Evolutionary conservation across 1,140 invertebrate species (phyloP).

Genomic region (Anastrepha obliqua): DNA sequence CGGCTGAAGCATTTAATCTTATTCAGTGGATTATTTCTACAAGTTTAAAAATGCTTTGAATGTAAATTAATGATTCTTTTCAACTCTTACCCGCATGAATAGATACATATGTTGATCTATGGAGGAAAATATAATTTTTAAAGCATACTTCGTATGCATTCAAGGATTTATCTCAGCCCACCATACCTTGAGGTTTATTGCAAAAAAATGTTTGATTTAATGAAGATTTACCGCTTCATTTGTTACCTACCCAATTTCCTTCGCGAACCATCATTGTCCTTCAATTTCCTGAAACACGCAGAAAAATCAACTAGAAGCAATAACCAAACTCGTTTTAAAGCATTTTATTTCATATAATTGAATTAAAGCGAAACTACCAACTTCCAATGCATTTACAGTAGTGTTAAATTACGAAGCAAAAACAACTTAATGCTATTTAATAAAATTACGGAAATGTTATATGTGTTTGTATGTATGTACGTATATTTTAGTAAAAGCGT

Average conservation of each 20-base stretch:
- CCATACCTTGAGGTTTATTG: too few relatives aligned
- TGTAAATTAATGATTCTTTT: too few relatives aligned
- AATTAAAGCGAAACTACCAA: background rate
- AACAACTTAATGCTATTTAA: background rate
- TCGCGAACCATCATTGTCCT: background rate
- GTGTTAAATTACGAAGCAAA: slow-evolving; percentile 2
- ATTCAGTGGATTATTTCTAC: too few relatives aligned
- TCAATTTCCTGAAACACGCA: background rate
- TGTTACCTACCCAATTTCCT: background rate
- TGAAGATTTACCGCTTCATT: background rate
- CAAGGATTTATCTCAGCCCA: too few relatives aligned
- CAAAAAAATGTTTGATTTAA: too few relatives aligned
- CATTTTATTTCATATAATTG: background rate
- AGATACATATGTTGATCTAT: background rate
- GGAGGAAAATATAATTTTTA: too few relatives aligned
- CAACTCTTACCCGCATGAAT: too few relatives aligned
- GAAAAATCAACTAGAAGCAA: background rate
- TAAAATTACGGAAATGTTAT: too few relatives aligned
- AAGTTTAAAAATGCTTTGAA: too few relatives aligned
- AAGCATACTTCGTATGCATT: too few relatives aligned
- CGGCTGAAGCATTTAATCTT: too few relatives aligned
- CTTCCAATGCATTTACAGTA: background rate
- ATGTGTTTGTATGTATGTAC: too few relatives aligned
- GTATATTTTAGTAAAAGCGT: background rate
- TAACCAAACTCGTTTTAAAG: background rate